Evolutionary conservation across 2,797 vertebrate species (phyloP), one percentile per base, ranked within the genome.

Genomic region (Anas flavirostris): DNA sequence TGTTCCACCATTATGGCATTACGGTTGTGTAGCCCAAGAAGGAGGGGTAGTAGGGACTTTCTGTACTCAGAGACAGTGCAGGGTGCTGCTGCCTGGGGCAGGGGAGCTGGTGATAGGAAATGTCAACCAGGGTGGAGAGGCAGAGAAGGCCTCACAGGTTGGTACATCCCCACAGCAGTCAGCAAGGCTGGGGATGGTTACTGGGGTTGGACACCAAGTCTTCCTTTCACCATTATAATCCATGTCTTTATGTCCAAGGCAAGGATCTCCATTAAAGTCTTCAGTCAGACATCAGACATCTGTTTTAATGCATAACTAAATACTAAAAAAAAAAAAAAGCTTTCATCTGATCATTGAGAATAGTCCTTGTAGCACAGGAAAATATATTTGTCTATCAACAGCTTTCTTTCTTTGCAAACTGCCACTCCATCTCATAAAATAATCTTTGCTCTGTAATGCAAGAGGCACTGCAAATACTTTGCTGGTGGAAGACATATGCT

Each of bases 41-140:
- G 0, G 2, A 39, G 31, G 33, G 12, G 4, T 17, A 14, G 2
- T 17, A 14, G 1, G 7, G 16, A 6, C 7, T 1, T n/a, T 15
- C 25, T 9, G 8, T 77, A 33, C 31, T n/a, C n/a, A 31, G 59
- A 0, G 1, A 26, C 26, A 11, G 53, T 6, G 19, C 3, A 11
- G 31, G 9, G 31, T 79, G n/a, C 55, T 72, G n/a, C 66, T 44
- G 9, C 33, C 13, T 17, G 7, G n/a, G 17, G 46, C 18, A 18
- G 31, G 14, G 29, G 48, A 69, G 55, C 8, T 31, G 5, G 7
- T 16, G 41, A 21, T 28, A 21, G 35, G 46, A 69, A 60, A 8
- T 25, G 48, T 67, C 1, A 1, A 58, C 18, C 29, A 28, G 17
- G 6, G 5, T n/a, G 48, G 58, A 26, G 10, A 78, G 6, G 18